Evolutionary conservation across 2,888 invertebrate species (phyloP).

Genomic region (Diaphora mendica): DNA sequence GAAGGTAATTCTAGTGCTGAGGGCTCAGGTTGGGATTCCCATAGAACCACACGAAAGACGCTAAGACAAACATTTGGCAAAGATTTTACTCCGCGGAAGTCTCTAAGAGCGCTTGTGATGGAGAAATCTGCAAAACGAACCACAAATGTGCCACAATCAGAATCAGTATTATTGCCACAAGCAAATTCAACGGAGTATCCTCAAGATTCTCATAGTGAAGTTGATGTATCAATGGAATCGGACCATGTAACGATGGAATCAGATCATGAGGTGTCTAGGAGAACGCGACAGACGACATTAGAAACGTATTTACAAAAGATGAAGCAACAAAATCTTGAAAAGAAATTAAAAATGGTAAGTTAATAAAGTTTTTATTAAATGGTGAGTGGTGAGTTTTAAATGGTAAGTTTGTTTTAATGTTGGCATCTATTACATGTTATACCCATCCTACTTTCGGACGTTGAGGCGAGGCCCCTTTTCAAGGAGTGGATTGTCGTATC

Average conservation of each 20-base stretch:
- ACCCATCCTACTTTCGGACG: neutral
- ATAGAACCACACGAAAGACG: conserved; percentile 76
- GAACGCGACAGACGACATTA: conserved; percentile 59
- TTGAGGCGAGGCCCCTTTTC: neutral
- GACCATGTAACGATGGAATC: conserved; percentile 40
- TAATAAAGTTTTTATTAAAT: neutral
- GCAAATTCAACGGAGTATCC: conserved; percentile 63
- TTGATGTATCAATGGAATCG: conserved; percentile 26
- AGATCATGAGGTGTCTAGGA: conserved; percentile 62
- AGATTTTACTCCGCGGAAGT: conserved; percentile 76
- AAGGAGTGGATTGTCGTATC: neutral
- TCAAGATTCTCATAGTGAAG: conserved; percentile 43
- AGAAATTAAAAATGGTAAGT: conserved; percentile 68
- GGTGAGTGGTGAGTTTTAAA: too few relatives aligned
- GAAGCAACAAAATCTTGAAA: conserved; percentile 63
- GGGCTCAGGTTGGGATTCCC: conserved; percentile 80
- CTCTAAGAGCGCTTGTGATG: conserved; percentile 76
- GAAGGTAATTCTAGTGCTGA: conserved; percentile 72
- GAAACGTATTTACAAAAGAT: conserved; percentile 67
- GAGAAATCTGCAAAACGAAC: conserved; percentile 76
- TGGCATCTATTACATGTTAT: neutral
- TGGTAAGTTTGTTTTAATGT: too few relatives aligned
- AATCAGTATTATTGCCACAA: conserved; percentile 56
- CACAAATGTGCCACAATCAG: conserved; percentile 51
- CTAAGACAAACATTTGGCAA: conserved; percentile 76